phyloP scores from a whole-genome alignment of 2,113 vertebrate species.

The Nansenia antarctica region DNA sequence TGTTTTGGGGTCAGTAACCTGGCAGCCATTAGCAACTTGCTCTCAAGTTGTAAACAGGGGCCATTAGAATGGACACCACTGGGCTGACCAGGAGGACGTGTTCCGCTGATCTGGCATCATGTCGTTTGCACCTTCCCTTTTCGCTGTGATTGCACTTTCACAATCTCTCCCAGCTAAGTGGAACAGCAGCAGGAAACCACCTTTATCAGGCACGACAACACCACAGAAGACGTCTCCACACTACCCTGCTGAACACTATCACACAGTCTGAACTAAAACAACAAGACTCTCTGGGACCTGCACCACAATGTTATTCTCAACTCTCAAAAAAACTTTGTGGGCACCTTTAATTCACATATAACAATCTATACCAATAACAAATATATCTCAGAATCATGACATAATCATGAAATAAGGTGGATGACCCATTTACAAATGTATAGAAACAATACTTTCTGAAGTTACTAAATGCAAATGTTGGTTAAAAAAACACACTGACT shows the following conservation, averaged over 20 bases:
- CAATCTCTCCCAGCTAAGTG: conserved; percentile 54
- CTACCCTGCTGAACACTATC: conserved; percentile 28
- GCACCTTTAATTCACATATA: not conserved
- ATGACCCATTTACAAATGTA: not conserved
- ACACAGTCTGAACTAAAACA: conserved; percentile 23
- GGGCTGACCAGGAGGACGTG: conserved; percentile 38
- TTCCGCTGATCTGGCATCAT: conserved; percentile 47
- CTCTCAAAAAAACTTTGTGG: not conserved
- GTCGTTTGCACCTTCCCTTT: conserved; percentile 50
- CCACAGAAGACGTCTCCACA: conserved; percentile 33
- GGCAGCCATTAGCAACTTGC: conserved; percentile 53
- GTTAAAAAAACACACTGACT: not conserved
- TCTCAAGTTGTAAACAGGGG: conserved; percentile 49
- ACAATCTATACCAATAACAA: too few species aligned
- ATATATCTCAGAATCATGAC: too few species aligned
- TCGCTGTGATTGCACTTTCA: conserved; percentile 54
- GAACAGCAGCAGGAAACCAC: conserved; percentile 74
- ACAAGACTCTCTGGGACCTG: conserved; percentile 9
- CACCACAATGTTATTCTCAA: conserved; percentile 25
- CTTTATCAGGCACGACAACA: conserved; percentile 64
- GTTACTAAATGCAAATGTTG: not conserved
- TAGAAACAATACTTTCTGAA: not conserved
- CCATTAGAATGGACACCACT: conserved; percentile 20
- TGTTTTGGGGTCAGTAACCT: conserved; percentile 62
- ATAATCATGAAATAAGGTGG: not conserved